These are phyloP conservation scores for Bubo bubo DNA, from an alignment of 2,113 vertebrate species.

Conservation along the genomic window DNA sequence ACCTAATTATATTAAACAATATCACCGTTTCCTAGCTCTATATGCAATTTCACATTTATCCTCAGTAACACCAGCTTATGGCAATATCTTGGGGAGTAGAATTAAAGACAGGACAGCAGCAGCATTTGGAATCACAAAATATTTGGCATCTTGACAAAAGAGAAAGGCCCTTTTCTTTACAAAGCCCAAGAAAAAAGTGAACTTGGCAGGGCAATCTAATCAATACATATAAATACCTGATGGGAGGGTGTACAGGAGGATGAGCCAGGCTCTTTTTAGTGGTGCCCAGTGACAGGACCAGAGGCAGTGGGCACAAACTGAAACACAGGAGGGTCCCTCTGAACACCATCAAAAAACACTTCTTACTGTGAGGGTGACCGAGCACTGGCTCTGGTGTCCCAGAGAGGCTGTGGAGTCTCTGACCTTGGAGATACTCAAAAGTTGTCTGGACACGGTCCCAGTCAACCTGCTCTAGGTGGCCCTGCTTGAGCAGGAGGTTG, in stretches of 20 bases:
- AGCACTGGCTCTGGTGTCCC: not conserved
- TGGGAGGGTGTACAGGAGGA: not conserved
- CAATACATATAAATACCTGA: not conserved
- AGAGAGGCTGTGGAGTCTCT: not conserved
- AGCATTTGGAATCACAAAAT: not conserved
- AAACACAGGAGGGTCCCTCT: not conserved
- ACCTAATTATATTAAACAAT: not conserved
- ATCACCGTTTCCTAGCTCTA: not conserved
- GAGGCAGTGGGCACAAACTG: not conserved
- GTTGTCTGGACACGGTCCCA: fast-evolving
- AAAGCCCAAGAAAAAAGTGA: not conserved
- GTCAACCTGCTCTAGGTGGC: not conserved
- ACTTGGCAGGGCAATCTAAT: not conserved
- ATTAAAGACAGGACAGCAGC: not conserved
- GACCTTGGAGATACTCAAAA: not conserved
- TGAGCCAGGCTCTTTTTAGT: not conserved
- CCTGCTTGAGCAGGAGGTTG: not conserved
- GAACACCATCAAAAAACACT: not conserved
- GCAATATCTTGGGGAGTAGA: not conserved
- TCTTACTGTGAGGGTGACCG: not conserved
- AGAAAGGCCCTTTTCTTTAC: not conserved
- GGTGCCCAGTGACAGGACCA: not conserved
- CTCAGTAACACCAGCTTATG: not conserved
- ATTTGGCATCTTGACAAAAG: not conserved
- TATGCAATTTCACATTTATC: not conserved